Percentiles rank a stretch among this genome's conserved stretches.
Conservation (phyloP, 1,140 invertebrate genomes). For the Lethrus apterus region DNA sequence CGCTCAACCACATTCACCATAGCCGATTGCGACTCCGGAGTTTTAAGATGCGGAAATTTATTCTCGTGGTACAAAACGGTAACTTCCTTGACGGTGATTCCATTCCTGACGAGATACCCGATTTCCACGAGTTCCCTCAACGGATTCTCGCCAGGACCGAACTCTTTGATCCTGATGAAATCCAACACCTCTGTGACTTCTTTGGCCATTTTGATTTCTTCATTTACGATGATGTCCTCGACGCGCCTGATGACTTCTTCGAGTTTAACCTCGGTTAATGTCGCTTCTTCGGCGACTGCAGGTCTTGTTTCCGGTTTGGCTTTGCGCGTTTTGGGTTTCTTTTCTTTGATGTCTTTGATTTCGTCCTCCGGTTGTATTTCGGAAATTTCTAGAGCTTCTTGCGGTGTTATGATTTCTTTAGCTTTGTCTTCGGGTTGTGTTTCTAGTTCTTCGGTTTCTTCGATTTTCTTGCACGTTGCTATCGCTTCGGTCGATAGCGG, state of each 20-base stretch:
- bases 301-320: conserved; percentile 37
- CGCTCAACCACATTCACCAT: conserved; percentile 74
- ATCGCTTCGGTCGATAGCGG: conserved; percentile 52
- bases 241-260: conserved; percentile 50
- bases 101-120: conserved; percentile 64
- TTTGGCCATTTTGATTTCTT: conserved; percentile 53
- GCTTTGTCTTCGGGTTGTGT: conserved; percentile 44
- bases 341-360: conserved; percentile 44
- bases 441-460: conserved; percentile 44
- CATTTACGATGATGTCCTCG: conserved; percentile 49
- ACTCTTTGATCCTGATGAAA: conserved; percentile 64
- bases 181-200: conserved; percentile 70
- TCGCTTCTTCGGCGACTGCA: conserved; percentile 40
- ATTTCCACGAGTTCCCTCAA: conserved; percentile 74
- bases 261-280: conserved; percentile 43
- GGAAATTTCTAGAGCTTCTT: conserved; percentile 51
- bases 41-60: conserved; percentile 66
- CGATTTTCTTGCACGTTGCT: conserved; percentile 54
- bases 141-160: conserved; percentile 69
- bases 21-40: conserved; percentile 71
- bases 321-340: conserved; percentile 37
- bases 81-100: conserved; percentile 68
- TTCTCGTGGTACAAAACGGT: conserved; percentile 68
- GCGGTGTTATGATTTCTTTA: conserved; percentile 45
- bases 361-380: conserved; percentile 51